phyloP scores from a whole-genome alignment of 2,888 invertebrate genomes.

The Lamellibrachia columna region DNA sequence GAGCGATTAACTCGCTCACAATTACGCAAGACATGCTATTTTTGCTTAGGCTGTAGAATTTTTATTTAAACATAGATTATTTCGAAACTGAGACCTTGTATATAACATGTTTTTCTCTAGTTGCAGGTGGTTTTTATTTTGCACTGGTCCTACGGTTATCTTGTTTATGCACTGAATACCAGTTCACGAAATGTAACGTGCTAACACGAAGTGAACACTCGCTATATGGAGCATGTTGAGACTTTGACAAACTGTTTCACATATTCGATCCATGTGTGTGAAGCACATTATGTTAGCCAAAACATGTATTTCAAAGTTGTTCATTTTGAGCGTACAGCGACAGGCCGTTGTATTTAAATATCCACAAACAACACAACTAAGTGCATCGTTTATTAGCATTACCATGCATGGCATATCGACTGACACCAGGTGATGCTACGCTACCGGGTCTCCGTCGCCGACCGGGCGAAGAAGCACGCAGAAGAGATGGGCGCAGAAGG shows the following conservation, averaged over 20 bases:
- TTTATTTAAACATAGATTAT: no score
- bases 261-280: no score
- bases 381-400: no score
- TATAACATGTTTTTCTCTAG: no score
- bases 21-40: not conserved
- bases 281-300: no score
- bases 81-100: no score
- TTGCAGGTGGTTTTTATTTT: not conserved
- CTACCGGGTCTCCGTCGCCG: conserved; percentile 39
- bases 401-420: not conserved
- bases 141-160: not conserved
- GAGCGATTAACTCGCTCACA: not conserved
- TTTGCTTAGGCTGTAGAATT: not conserved
- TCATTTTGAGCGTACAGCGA: no score
- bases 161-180: not conserved
- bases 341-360: no score
- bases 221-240: no score
- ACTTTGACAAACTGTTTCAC: no score
- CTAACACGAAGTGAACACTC: not conserved
- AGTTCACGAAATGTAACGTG: not conserved
- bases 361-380: no score
- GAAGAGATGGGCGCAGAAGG: conserved; percentile 37
- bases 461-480: conserved; percentile 42
- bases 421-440: conserved; percentile 37
- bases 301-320: no score